Percentiles rank a stretch among this genome's conserved stretches.
These are phyloP conservation scores for Corythornis leucogaster DNA, from an alignment of 2,797 vertebrate species.

Conservation along the genomic window DNA sequence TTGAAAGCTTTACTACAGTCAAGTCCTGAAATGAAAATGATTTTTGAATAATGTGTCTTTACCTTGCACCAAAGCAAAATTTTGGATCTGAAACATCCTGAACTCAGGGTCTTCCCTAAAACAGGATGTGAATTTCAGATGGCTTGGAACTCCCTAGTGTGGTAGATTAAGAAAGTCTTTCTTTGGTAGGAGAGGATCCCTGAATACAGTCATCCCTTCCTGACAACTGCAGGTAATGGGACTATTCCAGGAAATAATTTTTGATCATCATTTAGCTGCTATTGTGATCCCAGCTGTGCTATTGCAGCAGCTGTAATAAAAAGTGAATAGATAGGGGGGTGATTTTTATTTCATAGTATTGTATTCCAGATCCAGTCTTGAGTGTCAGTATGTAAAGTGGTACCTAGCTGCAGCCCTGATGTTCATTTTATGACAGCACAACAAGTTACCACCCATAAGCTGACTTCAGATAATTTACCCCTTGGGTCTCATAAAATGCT, in stretches of 20 bases:
- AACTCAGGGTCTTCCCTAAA: neutral
- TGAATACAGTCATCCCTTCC: neutral
- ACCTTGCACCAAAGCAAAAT: neutral
- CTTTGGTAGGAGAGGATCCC: neutral
- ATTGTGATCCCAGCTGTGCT: constrained; percentile 18
- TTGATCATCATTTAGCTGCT: constrained; percentile 14
- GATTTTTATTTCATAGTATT: constrained; percentile 14
- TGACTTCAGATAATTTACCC: neutral
- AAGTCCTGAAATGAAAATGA: neutral
- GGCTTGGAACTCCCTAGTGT: neutral
- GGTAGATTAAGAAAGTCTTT: neutral
- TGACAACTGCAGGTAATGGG: constrained; percentile 5
- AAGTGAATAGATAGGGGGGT: neutral
- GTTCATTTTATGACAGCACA: neutral
- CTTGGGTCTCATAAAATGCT: neutral
- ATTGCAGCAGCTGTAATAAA: constrained; percentile 31
- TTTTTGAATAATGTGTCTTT: neutral
- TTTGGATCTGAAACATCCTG: neutral
- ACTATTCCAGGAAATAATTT: constrained; percentile 28
- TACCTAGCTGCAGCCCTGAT: neutral
- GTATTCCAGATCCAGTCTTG: neutral
- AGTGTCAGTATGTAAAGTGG: neutral
- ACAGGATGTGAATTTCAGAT: neutral
- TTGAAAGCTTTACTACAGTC: neutral
- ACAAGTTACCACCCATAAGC: neutral